phyloP scores from a whole-genome alignment of 2,797 vertebrate species.

The Alca torda region DNA sequence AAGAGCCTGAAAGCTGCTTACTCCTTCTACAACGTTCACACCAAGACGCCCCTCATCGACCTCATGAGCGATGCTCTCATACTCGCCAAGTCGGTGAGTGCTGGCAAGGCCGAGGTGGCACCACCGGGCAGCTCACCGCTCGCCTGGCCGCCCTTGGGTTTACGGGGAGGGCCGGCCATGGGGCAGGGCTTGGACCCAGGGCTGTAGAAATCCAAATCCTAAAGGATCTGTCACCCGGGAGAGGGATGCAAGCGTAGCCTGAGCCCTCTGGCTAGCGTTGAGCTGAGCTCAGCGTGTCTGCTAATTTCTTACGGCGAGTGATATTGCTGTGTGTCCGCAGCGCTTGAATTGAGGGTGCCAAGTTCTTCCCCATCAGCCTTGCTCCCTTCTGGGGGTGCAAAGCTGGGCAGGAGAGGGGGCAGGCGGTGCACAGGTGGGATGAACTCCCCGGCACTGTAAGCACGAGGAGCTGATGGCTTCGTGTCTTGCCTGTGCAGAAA shows the following conservation, averaged over 20 bases:
- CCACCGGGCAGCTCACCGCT: background rate
- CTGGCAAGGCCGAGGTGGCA: background rate
- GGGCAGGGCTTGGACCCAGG: background rate
- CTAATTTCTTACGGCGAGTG: background rate
- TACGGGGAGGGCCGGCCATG: background rate
- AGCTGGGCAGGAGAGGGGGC: background rate
- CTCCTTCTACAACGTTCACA: constrained; percentile 98
- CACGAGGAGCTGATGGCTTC: background rate
- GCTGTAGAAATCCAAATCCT: background rate
- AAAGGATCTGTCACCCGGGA: background rate
- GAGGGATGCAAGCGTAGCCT: background rate
- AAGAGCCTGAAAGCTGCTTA: constrained; percentile 98
- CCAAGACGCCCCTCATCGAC: constrained; percentile 90
- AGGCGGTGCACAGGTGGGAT: background rate
- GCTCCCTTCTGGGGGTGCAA: background rate
- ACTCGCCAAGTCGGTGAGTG: constrained; percentile 90
- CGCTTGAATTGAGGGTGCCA: background rate
- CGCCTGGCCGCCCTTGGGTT: background rate
- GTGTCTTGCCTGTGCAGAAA: constrained; percentile 79
- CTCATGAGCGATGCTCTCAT: constrained; percentile 97
- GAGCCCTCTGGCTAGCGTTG: background rate
- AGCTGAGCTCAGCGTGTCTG: background rate
- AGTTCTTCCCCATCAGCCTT: background rate
- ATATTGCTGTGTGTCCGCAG: fast-evolving
- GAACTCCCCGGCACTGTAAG: background rate